Evolutionary conservation across 2,888 invertebrate genomes (phyloP), one percentile per base, ranked within the genome.

Genomic region (Salpingus planirostris): DNA sequence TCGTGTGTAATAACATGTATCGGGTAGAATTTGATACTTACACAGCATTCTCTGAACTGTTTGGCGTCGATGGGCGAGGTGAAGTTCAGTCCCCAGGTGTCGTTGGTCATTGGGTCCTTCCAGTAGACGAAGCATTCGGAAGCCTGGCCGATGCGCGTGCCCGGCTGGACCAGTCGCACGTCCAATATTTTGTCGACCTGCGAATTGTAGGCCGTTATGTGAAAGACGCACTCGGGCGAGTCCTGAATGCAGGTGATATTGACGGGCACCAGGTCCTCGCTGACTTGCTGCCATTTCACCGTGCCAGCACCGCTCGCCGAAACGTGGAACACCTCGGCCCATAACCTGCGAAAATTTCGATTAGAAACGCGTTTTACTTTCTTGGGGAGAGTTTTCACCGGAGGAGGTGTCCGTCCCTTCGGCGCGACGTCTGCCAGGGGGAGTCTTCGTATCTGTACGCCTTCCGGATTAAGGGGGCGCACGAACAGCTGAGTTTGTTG

Each of bases 51-150:
- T 63, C 88, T 74, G 67, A 96, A 97, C 66, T 93, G 89, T 69
- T 92, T 90, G 46, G 96, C 96, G 67, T 97, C 96, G 55, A 91
- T 89, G 41, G 95, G 88, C 34, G 93, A 93, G 31, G 95, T 95
- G 63, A 97, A 97, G 69, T 96, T 97, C 46, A 96, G 76, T 39
- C 96, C 96, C 96, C 96, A 97, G 24, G 96, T 96, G 66, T 92
- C 92, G 66, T 88, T 89, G 55, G 89, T 90, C 82, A 89, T 87
- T 27, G 91, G 86, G 68, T 96, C 96, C 65, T 92, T 91, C 96
- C 96, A 96, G 67, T 96, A 96, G 36, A 96, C 90, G 68, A 97
- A 97, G 68, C 96, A 95, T 73, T 96, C 96, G 21, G 95, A 95
- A 23, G 95, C 95, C 69, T 95, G 95, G 12, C 93, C 93, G 61